Percentiles rank a stretch among this genome's conserved stretches.
These are phyloP conservation scores for Natator depressus DNA, from an alignment of 2,113 vertebrate genomes.

Conservation along the genomic window DNA sequence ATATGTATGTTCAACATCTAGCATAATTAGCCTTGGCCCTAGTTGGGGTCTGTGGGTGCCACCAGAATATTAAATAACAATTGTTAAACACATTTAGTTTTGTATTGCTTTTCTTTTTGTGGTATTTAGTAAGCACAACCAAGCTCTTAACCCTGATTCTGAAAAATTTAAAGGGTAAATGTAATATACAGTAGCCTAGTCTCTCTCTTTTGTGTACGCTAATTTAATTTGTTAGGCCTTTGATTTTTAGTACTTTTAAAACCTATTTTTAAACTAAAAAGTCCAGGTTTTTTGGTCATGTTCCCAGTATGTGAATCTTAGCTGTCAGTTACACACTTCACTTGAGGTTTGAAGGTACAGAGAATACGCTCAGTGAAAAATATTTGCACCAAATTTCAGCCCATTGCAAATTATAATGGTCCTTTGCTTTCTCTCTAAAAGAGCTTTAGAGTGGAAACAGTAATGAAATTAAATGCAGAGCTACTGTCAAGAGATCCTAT, in stretches of 20 bases:
- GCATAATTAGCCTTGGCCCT: background rate
- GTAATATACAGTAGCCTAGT: background rate
- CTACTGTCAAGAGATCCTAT: background rate
- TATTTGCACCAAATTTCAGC: background rate
- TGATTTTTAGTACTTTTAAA: background rate
- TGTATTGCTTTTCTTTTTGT: background rate
- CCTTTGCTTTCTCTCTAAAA: background rate
- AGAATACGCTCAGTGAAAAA: background rate
- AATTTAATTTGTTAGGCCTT: background rate
- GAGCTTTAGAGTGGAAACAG: background rate
- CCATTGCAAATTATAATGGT: background rate
- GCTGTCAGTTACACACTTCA: background rate
- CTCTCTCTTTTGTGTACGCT: background rate
- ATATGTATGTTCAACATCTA: background rate
- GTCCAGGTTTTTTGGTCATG: background rate
- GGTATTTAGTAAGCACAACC: background rate
- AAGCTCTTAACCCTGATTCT: background rate
- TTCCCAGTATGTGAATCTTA: background rate
- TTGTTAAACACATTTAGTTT: background rate
- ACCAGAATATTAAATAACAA: background rate
- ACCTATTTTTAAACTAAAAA: background rate
- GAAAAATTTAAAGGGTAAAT: background rate
- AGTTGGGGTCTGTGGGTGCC: background rate
- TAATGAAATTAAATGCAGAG: slow-evolving; percentile 11
- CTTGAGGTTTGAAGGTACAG: background rate